These are phyloP conservation scores for Polydrusus tereticollis DNA, from an alignment of 2,888 invertebrate genomes.

Conservation along the genomic window DNA sequence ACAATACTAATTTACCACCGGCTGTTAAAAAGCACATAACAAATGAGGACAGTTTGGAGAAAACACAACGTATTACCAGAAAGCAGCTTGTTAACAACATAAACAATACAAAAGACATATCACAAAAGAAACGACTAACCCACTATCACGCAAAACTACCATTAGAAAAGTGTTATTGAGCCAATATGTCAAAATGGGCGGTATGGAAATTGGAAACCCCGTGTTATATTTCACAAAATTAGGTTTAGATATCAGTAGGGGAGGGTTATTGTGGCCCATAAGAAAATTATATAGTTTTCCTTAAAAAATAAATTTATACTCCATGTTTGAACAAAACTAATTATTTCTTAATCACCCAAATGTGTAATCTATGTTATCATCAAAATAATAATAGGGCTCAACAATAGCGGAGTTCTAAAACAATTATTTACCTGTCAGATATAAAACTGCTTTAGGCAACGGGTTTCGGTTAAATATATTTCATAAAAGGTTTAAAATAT, in stretches of 20 bases:
- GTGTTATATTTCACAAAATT: conserved; percentile 17
- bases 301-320: conserved; percentile 2
- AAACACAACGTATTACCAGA: conserved; percentile 15
- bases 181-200: conserved; percentile 53
- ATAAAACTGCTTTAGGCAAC: not conserved
- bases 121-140: conserved; percentile 24
- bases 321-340: conserved; percentile 25
- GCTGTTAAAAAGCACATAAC: not conserved
- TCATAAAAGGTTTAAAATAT: not conserved
- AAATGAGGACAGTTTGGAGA: conserved; percentile 11
- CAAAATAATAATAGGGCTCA: conserved; percentile 11
- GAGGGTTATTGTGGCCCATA: conserved; percentile 4
- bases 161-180: conserved; percentile 52
- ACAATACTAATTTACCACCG: not conserved
- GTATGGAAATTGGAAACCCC: conserved; percentile 20
- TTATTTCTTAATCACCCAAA: conserved; percentile 31
- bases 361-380: conserved; percentile 16
- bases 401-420: conserved; percentile 2
- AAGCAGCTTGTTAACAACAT: conserved; percentile 6
- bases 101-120: not conserved
- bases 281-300: conserved; percentile 10
- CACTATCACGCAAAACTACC: conserved; percentile 52
- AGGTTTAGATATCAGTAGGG: conserved; percentile 10
- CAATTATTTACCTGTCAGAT: conserved; percentile 13
- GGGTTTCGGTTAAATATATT: conserved; percentile 1